Conservation (phyloP, 2,113 vertebrate genomes). For the Hiodon alosoides region DNA sequence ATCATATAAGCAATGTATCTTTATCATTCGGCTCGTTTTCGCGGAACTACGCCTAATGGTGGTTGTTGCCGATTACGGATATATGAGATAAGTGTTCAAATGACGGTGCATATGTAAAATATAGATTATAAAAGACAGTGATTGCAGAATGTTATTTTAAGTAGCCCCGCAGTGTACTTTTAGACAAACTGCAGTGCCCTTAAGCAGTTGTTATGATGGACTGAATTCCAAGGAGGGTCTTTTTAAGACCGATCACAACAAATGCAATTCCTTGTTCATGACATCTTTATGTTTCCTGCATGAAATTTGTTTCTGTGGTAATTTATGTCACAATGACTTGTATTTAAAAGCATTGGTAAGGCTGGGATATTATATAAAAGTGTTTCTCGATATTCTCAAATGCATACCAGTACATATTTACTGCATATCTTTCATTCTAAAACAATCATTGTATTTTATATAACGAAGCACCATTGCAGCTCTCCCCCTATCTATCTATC, state of each 20-base stretch:
- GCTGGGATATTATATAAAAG: neutral
- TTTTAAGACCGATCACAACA: neutral
- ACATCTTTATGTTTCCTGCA: neutral
- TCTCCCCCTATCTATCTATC: too few relatives aligned
- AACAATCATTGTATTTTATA: too few relatives aligned
- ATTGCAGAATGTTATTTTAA: slow-evolving; percentile 8
- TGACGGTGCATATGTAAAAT: slow-evolving; percentile 12
- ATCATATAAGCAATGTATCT: slow-evolving; percentile 60
- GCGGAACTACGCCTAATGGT: slow-evolving; percentile 58
- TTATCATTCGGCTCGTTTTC: slow-evolving; percentile 62
- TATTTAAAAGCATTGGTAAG: neutral
- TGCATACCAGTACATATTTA: too few relatives aligned
- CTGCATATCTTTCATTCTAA: too few relatives aligned
- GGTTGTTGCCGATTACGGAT: slow-evolving; percentile 61
- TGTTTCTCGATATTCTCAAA: too few relatives aligned
- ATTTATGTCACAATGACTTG: neutral
- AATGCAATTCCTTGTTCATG: neutral
- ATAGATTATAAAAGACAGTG: slow-evolving; percentile 1
- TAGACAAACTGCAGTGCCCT: neutral
- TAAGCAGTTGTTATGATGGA: neutral
- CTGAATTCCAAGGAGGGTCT: neutral
- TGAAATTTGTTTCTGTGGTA: neutral
- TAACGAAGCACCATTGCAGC: too few relatives aligned
- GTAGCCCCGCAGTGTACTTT: neutral
- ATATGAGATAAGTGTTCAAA: slow-evolving; percentile 41